Evolutionary conservation across 2,797 vertebrate species (phyloP).

Genomic region (Enteromius unitaeniatus): DNA sequence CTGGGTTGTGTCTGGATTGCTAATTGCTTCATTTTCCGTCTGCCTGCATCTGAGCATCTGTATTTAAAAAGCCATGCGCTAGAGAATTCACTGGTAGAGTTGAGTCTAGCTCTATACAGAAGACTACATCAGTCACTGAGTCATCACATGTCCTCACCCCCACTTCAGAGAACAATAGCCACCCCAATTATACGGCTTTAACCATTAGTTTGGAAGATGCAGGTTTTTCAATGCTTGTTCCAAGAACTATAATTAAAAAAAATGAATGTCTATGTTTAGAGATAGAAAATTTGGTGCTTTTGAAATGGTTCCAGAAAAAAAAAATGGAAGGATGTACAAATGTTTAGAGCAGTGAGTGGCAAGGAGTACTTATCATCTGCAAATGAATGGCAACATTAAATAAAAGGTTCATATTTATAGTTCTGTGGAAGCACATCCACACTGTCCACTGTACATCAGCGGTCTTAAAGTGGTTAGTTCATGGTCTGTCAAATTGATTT

Average conservation of each 20-base stretch:
- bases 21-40: constrained; percentile 34
- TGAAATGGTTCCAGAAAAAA: constrained; percentile 5
- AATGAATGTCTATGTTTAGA: neutral
- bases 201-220: constrained; percentile 22
- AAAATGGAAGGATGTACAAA: neutral
- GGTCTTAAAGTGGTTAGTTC: constrained; percentile 6
- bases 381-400: constrained; percentile 19
- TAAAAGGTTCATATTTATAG: neutral
- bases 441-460: constrained; percentile 21
- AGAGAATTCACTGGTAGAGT: constrained; percentile 10
- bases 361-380: constrained; percentile 21
- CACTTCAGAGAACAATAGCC: constrained; percentile 38
- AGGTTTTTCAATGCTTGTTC: constrained; percentile 26
- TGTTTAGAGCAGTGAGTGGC: constrained; percentile 5
- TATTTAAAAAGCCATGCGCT: neutral
- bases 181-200: constrained; percentile 22
- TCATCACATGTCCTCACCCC: constrained; percentile 17
- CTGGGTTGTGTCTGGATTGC: constrained; percentile 24
- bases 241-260: constrained; percentile 28
- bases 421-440: constrained; percentile 23
- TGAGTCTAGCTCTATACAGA: neutral
- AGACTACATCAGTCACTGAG: constrained; percentile 15
- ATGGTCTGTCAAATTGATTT: constrained; percentile 26
- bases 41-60: constrained; percentile 22
- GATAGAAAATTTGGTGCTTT: constrained; percentile 15